Evolutionary conservation across 2,113 vertebrate species (phyloP), one percentile per base, ranked within the genome.

Genomic region (Pseudorasbora parva): DNA sequence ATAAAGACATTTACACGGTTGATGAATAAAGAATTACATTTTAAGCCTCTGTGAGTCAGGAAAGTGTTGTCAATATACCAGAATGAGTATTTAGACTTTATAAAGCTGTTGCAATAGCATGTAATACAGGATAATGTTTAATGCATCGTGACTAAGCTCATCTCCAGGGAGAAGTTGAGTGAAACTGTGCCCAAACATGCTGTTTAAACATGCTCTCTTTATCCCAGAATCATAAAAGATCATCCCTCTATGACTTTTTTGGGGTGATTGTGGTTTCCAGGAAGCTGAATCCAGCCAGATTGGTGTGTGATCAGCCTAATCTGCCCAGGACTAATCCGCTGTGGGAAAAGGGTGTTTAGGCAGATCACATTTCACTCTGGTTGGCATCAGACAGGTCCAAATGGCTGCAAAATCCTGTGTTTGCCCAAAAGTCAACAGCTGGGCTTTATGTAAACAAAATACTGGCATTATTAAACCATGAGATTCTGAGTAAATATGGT

Each of bases 301-400:
- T 59, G 54, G 37, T 56, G 66, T 51, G 66, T 47, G 85, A 83
- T 81, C 85, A 57, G 5, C 54, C 73, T 71, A 86, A 86, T 79
- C 82, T 56, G 23, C 37, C 59, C 10, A 5, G 15, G 23, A 45
- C 73, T 51, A 23, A 47, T 23, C 77, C 37, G 23, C 79, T 47
- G 68, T 82, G 74, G 77, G 79, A 84, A 75, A 81, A 73, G 2
- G 43, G 76, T 9, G 5, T 80, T 60, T 47, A 21, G n/a, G 45
- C 14, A 56, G 85, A 78, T 89, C 81, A 57, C 11, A 25, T 88
- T 88, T 88, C 85, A 85, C 66, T 62, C 57, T 23, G 68, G 51
- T 60, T n/a, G n/a, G 75, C 79, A 78, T 72, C 25, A 25, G 45
- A 75, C 8, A 15, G 15, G 43, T 25, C 23, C 37, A n/a, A 78